Evolutionary conservation across 1,140 invertebrate genomes (phyloP), one percentile per base, ranked within the genome.

Genomic region (Holcopasites calliopsidis): DNA sequence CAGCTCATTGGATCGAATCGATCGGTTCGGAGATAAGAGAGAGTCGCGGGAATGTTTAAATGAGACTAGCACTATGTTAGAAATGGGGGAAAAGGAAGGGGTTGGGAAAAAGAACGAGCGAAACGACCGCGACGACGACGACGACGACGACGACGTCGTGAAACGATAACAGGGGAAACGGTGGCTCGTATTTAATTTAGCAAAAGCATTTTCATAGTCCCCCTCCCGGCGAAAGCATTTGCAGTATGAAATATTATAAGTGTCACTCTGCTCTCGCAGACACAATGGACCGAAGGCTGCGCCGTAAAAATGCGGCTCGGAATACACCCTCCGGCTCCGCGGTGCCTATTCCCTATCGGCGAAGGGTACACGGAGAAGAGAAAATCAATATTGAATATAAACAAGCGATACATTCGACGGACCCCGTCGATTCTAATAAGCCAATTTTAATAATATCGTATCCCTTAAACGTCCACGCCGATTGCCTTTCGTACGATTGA

Each of bases 371-470:
- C 23, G 16, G 23, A 35, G 33, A 2, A 31, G 16, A 62, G 50
- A 77, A 60, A 74, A 61, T 82, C 58, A 70, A 77, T 80, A 74
- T 49, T 35, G 58, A 64, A 55, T 60, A 74, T 73, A 82, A 81
- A 82, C 58, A 60, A 42, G 52, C 44, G 23, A 64, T 42, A 76
- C 50, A 72, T 66, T 42, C 42, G 52, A n/a, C 42, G 64, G 42
- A 65, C 40, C 16, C 33, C 23, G 47, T 0, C n/a, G 23, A 49
- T 40, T 75, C 50, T 40, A 68, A 68, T 33, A 55, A 50, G 33
- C 50, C 52, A 68, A 47, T 58, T 75, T 58, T 58, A 75, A 49
- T 49, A 66, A 57, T 49, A 23, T 16, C 21, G 2, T n/a, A 40
- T 28, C 23, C 38, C 52, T 69, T 31, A 16, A 26, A 35, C 18